Percentiles rank a stretch among this genome's conserved stretches.
These are phyloP conservation scores for Archilochus colubris DNA, from an alignment of 2,113 vertebrate genomes.

Conservation along the genomic window DNA sequence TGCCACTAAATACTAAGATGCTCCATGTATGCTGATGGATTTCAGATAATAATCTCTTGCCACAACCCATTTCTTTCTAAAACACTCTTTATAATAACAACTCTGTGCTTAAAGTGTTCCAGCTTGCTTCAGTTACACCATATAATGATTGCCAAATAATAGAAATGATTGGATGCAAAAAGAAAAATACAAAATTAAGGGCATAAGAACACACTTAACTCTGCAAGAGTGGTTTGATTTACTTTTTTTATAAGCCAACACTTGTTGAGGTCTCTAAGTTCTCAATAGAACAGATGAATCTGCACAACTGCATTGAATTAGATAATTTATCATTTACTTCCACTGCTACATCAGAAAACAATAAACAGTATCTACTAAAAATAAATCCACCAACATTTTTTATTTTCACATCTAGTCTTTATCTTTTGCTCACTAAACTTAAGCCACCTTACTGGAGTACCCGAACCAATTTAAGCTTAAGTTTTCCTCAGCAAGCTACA, in stretches of 20 bases:
- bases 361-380: not conserved
- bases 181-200: slow-evolving; percentile 46
- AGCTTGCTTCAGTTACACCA: not conserved
- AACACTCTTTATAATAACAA: slow-evolving; percentile 28
- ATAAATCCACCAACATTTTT: not conserved
- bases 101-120: not conserved
- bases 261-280: not conserved
- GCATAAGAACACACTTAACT: slow-evolving; percentile 37
- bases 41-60: slow-evolving; percentile 14
- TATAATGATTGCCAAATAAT: slow-evolving; percentile 48
- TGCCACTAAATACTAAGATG: slow-evolving; percentile 7
- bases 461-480: not conserved
- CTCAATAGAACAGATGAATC: not conserved
- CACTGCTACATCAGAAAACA: not conserved
- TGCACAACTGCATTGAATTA: not conserved
- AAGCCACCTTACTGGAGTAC: not conserved
- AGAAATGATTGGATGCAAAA: slow-evolving; percentile 9
- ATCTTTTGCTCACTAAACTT: not conserved
- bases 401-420: not conserved
- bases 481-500: not conserved
- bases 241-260: not conserved
- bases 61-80: slow-evolving; percentile 22
- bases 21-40: not conserved
- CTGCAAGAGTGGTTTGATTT: not conserved
- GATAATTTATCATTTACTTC: not conserved